Evolutionary conservation across 2,888 invertebrate genomes (phyloP), one percentile per base, ranked within the genome.

Genomic region (Noctua janthina): DNA sequence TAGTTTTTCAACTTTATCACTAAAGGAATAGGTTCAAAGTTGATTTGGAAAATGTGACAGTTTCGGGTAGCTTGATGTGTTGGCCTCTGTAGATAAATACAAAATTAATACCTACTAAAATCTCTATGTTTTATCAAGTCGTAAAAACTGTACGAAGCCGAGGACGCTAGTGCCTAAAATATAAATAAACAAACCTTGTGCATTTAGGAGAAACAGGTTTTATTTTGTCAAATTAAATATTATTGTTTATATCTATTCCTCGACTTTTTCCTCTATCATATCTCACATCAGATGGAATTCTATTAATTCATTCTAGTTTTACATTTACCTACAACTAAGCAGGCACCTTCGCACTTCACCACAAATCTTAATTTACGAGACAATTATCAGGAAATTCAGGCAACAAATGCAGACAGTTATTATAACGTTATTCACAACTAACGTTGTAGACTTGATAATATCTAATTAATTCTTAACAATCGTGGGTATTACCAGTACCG

Each of bases 391-490:
- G 85, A 83, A 76, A 66, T 73, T 23, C 29, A 54, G 54, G 59
- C 1, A 79, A 67, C 51, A 54, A 67, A 67, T 29, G 7, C 59
- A 73, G 20, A 35, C 15, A 59, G 54, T 70, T 51, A 80, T 64
- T 59, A 76, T 13, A 54, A 56, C 5, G 23, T 62, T 71, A 70
- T 49, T n/a, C 54, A 46, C 51, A 66, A 78, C 23, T 46, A 75
- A 69, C 59, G 78, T 84, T 68, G 75, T 20, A 56, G 3, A 62
- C 29, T 23, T 43, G 64, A 85, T 84, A 35, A 56, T 70, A 64
- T 64, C 54, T 29, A 62, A 77, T 73, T 69, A 75, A 75, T 73
- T 69, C 43, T 46, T 66, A 51, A 70, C 69, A 64, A 78, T 43
- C 1, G 35, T 73, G 68, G 51, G 69, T 73, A 59, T 20, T 6